Evolutionary conservation across 2,797 vertebrate species (phyloP).

Genomic region (Micropoecilia bifurca): DNA sequence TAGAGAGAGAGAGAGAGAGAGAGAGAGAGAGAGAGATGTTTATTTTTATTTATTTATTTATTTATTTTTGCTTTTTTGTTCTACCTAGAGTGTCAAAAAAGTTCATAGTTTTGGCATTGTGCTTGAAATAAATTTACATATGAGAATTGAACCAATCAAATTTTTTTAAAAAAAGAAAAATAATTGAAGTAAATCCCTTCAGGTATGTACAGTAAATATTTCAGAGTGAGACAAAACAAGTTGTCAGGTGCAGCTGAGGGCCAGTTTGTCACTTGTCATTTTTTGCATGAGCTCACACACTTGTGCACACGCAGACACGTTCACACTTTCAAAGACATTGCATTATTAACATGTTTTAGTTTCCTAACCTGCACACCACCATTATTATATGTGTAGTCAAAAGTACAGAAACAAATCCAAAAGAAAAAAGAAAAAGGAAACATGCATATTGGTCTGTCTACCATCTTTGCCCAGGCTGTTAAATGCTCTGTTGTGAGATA

Average conservation of each 20-base stretch:
- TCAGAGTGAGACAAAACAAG: constrained; percentile 34
- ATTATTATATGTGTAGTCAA: constrained; percentile 10
- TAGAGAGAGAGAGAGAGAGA: too few species aligned
- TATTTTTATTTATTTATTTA: too few species aligned
- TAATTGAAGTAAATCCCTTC: neutral
- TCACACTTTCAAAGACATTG: constrained; percentile 16
- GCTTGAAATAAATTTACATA: neutral
- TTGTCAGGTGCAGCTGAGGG: constrained; percentile 38
- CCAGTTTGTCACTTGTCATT: constrained; percentile 61
- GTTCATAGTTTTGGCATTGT: neutral
- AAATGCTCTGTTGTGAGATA: neutral
- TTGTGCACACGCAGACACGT: neutral
- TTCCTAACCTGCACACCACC: constrained; percentile 13
- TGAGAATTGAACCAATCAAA: constrained; percentile 11
- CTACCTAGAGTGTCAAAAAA: neutral
- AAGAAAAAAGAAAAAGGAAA: neutral
- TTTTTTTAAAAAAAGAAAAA: neutral
- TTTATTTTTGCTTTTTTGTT: neutral
- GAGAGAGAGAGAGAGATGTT: too few species aligned
- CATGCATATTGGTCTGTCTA: neutral
- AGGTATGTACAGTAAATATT: neutral
- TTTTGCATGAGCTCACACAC: constrained; percentile 56
- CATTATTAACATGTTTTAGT: constrained; percentile 49
- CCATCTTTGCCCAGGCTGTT: neutral
- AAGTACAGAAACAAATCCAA: neutral